These are phyloP conservation scores for Plecotus auritus DNA, from an alignment of 2,113 vertebrate species.

Conservation along the genomic window DNA sequence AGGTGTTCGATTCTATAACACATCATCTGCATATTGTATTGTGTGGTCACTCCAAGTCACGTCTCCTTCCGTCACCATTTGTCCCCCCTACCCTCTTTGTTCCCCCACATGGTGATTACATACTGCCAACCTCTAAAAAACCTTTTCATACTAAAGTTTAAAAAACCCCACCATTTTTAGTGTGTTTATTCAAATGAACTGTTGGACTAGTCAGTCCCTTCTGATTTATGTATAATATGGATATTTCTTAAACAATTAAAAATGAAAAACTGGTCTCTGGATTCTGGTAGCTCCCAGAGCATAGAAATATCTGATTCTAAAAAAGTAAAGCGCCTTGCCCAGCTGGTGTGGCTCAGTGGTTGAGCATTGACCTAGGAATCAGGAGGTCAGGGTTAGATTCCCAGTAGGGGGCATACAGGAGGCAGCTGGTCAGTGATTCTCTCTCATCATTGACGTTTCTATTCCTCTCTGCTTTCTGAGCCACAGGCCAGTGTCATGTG, in stretches of 20 bases:
- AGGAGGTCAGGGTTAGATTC: too few species aligned
- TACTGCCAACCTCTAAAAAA: neutral
- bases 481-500: neutral
- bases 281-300: neutral
- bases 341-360: too few species aligned
- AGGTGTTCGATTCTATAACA: too few species aligned
- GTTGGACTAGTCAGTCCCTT: neutral
- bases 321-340: too few species aligned
- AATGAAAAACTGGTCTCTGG: neutral
- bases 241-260: slow-evolving; percentile 30
- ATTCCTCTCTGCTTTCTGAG: neutral
- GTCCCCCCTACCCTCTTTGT: neutral
- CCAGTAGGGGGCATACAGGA: too few species aligned
- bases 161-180: neutral
- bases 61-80: neutral
- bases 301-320: neutral
- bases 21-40: too few species aligned
- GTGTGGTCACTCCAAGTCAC: too few species aligned
- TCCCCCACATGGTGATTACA: neutral
- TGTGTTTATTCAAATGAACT: neutral
- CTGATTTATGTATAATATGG: neutral
- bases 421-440: too few species aligned
- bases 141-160: neutral
- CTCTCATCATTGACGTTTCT: too few species aligned
- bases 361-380: too few species aligned